A percentile compares a stretch with the other conserved stretches of the same genome.
These are phyloP conservation scores for Spialia ferax DNA, from an alignment of 2,888 invertebrate genomes.

Conservation along the genomic window DNA sequence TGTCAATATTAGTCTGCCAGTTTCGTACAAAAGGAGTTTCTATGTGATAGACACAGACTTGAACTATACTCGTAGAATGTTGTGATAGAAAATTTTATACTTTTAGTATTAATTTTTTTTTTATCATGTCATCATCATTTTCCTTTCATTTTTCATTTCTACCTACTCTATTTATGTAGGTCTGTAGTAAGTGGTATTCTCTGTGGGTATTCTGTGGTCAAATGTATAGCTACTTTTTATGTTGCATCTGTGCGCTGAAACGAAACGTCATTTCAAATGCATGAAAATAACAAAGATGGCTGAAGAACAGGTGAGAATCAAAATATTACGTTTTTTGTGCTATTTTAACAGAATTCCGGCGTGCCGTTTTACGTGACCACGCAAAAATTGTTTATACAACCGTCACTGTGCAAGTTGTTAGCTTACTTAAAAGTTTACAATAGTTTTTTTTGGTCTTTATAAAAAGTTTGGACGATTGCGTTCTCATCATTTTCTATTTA, in stretches of 20 bases:
- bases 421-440: constrained; percentile 15
- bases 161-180: no score
- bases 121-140: no score
- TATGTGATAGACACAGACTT: no score
- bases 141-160: no score
- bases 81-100: no score
- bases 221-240: background rate
- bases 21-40: background rate
- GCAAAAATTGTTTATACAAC: constrained; percentile 6
- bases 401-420: background rate
- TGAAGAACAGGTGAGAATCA: constrained; percentile 91
- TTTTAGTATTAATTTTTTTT: no score
- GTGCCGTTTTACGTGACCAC: background rate
- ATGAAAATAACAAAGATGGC: constrained; percentile 90
- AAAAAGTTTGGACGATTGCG: constrained; percentile 18
- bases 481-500: constrained; percentile 19
- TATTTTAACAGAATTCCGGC: constrained; percentile 70
- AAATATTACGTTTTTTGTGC: constrained; percentile 72
- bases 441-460: constrained; percentile 18
- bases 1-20: constrained; percentile 9
- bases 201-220: no score
- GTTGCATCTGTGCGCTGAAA: constrained; percentile 46
- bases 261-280: constrained; percentile 76
- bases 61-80: no score
- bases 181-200: no score